These are phyloP conservation scores for Apodemus speciosus DNA, from an alignment of 2,113 vertebrate species.

Conservation along the genomic window DNA sequence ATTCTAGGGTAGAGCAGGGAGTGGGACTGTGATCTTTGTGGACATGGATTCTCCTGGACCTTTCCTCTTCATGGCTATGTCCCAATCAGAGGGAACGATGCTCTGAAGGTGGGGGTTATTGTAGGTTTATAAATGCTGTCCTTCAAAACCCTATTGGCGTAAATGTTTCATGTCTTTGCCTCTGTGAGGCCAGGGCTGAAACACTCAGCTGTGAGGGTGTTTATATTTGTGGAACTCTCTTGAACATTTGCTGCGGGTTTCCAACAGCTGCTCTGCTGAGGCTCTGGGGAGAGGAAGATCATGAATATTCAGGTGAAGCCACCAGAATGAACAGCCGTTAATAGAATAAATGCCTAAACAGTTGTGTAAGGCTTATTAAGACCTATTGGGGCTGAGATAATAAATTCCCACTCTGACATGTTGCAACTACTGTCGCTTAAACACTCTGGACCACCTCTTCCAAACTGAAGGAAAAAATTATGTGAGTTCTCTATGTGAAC, in stretches of 20 bases:
- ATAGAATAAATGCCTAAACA: slow-evolving; percentile 92
- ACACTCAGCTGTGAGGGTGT: slow-evolving; percentile 87
- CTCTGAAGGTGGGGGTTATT: slow-evolving; percentile 81
- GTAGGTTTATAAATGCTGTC: slow-evolving; percentile 82
- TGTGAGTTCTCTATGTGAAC: slow-evolving; percentile 85
- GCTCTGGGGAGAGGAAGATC: slow-evolving; percentile 92
- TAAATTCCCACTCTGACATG: slow-evolving; percentile 89
- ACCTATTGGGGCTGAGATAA: slow-evolving; percentile 90
- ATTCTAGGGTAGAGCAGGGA: slow-evolving; percentile 62
- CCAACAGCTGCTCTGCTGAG: slow-evolving; percentile 92
- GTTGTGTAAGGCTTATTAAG: slow-evolving; percentile 92
- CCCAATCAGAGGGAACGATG: slow-evolving; percentile 35
- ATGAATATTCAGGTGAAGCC: slow-evolving; percentile 97
- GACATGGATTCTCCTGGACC: slow-evolving; percentile 69
- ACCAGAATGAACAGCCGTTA: slow-evolving; percentile 95
- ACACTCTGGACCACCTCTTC: slow-evolving; percentile 89
- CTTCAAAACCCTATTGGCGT: slow-evolving; percentile 83
- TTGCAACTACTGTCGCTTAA: slow-evolving; percentile 88
- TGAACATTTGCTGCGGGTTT: slow-evolving; percentile 91
- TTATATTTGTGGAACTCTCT: slow-evolving; percentile 90
- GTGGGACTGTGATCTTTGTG: slow-evolving; percentile 62
- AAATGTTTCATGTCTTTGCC: slow-evolving; percentile 86
- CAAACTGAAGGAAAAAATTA: slow-evolving; percentile 85
- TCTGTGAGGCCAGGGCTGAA: slow-evolving; percentile 82
- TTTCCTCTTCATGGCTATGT: slow-evolving; percentile 79